Evolutionary conservation across 2,113 vertebrate species (phyloP), one percentile per base, ranked within the genome.

Genomic region (Dermatemys mawii): DNA sequence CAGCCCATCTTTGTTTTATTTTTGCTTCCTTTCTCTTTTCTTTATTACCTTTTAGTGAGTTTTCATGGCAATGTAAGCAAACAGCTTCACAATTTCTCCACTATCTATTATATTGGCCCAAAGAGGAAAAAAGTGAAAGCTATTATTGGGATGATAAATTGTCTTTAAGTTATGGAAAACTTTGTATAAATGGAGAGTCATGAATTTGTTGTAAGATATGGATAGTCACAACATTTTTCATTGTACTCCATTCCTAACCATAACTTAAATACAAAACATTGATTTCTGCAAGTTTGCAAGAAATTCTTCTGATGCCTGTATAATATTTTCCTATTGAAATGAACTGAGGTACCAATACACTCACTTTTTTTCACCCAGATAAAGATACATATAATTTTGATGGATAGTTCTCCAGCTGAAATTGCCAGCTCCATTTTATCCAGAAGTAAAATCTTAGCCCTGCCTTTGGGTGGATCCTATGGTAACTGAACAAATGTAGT

Each of bases 121-220:
- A 14, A 81, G 24, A 13, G 32, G 27, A 24, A 80, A 55, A 83
- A 81, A 83, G 86, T 12, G 17, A 35, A 3, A 2, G 6, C 8
- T 19, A 11, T 1, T 51, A 51, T 60, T 0, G 0, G 80, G 54
- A 9, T 21, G 80, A 9, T 78, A 81, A 6, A 22, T 1, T 0
- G 55, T 51, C 84, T 8, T 32, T 57, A 84, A 90, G 50, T 54
- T 84, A 78, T 51, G 5, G 29, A 90, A 87, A 46, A 48, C 2
- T 78, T 84, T 9, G 17, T 81, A 13, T 55, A 55, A 46, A 27
- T 67, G 63, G 4, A 54, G 51, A 54, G 2, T 67, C 13, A 38
- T 67, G 26, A 19, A 80, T 76, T 87, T 76, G 76, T 10, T 38
- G 8, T 10, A 87, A 76, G 9, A 49, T 75, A 5, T 44, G 87